A percentile compares a stretch with the other conserved stretches of the same genome.
These are phyloP conservation scores for Apeltes quadracus DNA, from an alignment of 2,113 vertebrate species.

Conservation along the genomic window DNA sequence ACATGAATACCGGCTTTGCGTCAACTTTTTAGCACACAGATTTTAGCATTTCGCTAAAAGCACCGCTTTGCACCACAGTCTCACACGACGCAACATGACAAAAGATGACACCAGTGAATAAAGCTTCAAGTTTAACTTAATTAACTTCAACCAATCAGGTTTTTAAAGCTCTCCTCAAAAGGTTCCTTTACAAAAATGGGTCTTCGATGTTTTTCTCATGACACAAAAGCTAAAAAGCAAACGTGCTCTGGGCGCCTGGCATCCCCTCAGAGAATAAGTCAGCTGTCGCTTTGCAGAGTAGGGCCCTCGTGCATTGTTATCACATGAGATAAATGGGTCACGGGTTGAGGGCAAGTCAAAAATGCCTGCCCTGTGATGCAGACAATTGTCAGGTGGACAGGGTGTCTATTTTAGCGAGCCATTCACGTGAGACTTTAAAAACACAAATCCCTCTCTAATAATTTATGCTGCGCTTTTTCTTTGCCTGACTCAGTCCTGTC, in stretches of 20 bases:
- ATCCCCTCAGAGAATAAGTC: slow-evolving; percentile 35
- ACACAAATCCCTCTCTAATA: slow-evolving; percentile 68
- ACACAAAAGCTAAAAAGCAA: slow-evolving; percentile 21
- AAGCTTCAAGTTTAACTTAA: neutral
- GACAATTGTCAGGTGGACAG: slow-evolving; percentile 67
- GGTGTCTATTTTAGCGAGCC: slow-evolving; percentile 76
- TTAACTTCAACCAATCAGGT: neutral
- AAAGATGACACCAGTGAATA: neutral
- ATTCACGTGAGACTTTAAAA: slow-evolving; percentile 64
- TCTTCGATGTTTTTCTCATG: neutral
- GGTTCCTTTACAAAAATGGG: slow-evolving; percentile 8
- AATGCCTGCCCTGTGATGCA: slow-evolving; percentile 54
- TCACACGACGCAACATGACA: too few species aligned
- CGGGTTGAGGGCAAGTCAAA: slow-evolving; percentile 66
- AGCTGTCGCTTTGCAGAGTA: slow-evolving; percentile 55
- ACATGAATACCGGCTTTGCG: neutral
- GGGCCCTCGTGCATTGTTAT: slow-evolving; percentile 44
- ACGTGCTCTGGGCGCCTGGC: slow-evolving; percentile 26
- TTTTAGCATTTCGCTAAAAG: neutral
- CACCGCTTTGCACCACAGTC: neutral
- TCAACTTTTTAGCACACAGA: neutral
- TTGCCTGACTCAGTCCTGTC: slow-evolving; percentile 35
- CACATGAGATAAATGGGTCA: slow-evolving; percentile 65
- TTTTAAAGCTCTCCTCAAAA: slow-evolving; percentile 4
- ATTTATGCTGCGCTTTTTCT: slow-evolving; percentile 64